These are phyloP conservation scores for Uloborus plumipes DNA, from an alignment of 2,888 invertebrate genomes.

Conservation along the genomic window DNA sequence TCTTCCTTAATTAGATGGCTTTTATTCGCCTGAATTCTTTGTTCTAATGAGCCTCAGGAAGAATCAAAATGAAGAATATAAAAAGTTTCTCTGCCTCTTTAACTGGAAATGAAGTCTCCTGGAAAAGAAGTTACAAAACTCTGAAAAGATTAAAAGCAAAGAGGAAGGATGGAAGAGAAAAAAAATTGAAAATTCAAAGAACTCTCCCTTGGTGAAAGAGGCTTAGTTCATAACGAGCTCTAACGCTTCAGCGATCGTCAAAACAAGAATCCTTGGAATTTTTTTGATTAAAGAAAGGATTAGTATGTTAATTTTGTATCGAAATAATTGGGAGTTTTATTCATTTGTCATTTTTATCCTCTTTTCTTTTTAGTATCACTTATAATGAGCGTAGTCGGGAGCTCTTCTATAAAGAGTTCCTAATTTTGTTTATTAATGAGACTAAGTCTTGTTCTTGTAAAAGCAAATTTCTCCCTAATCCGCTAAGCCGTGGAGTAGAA, in stretches of 20 bases:
- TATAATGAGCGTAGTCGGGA: constrained; percentile 5
- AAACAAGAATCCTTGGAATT: constrained; percentile 16
- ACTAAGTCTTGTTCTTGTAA: no score
- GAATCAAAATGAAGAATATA: neutral
- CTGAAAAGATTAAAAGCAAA: constrained; percentile 18
- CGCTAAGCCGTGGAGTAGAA: no score
- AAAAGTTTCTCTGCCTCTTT: neutral
- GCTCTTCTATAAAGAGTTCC: no score
- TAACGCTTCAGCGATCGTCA: constrained; percentile 28
- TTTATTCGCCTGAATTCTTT: constrained; percentile 1
- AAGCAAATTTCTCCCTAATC: no score
- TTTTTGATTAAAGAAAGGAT: constrained; percentile 31
- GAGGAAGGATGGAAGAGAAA: neutral
- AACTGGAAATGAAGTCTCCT: constrained; percentile 11
- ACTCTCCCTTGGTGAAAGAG: constrained; percentile 8
- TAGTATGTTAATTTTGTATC: constrained; percentile 33
- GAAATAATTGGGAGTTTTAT: constrained; percentile 40
- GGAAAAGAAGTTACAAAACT: constrained; percentile 20
- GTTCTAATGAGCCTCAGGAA: constrained; percentile 15
- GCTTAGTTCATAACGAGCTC: constrained; percentile 37
- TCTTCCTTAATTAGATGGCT: constrained; percentile 27
- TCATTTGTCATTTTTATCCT: neutral
- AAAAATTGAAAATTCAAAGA: neutral
- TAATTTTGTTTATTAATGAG: no score
- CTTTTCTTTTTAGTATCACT: constrained; percentile 7